These are phyloP conservation scores for Epinephelus coioides DNA, from an alignment of 2,797 vertebrate species.

Conservation along the genomic window DNA sequence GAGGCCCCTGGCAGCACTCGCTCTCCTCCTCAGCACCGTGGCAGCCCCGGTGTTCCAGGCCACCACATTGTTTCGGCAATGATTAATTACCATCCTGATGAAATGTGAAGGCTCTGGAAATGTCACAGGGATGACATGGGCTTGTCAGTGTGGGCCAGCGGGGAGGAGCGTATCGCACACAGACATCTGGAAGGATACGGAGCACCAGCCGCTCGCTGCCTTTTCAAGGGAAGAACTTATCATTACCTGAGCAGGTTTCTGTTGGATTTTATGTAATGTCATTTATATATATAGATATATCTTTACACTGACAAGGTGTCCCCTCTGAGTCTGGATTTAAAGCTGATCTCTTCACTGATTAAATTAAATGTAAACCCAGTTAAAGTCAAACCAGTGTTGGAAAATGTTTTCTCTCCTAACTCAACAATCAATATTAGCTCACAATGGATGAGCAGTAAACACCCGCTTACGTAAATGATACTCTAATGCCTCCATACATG, in stretches of 20 bases:
- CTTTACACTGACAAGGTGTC: conserved; percentile 2
- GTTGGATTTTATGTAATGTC: conserved; percentile 26
- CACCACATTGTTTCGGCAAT: conserved; percentile 76
- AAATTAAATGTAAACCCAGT: conserved; percentile 43
- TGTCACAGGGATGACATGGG: conserved; percentile 81
- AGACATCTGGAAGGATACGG: conserved; percentile 75
- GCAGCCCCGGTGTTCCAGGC: conserved; percentile 69
- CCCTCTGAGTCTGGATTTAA: conserved; percentile 8
- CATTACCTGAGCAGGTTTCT: conserved; percentile 35
- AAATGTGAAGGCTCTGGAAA: conserved; percentile 83
- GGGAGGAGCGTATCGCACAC: conserved; percentile 63
- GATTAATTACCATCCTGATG: conserved; percentile 87
- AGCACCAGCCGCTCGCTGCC: conserved; percentile 41
- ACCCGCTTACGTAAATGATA: conserved; percentile 40
- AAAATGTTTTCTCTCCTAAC: conserved; percentile 28
- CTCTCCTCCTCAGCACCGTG: conserved; percentile 51
- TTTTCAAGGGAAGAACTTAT: conserved; percentile 35
- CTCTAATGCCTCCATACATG: conserved; percentile 24
- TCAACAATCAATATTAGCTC: conserved; percentile 44
- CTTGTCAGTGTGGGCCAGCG: conserved; percentile 65
- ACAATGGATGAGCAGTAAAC: conserved; percentile 45
- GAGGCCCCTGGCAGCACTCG: conserved; percentile 64
- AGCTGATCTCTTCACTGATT: conserved; percentile 9
- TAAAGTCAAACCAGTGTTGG: conserved; percentile 34
- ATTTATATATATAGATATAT: conserved; percentile 16